Conservation (phyloP, 2,113 vertebrate species). For the Sialia sialis region DNA sequence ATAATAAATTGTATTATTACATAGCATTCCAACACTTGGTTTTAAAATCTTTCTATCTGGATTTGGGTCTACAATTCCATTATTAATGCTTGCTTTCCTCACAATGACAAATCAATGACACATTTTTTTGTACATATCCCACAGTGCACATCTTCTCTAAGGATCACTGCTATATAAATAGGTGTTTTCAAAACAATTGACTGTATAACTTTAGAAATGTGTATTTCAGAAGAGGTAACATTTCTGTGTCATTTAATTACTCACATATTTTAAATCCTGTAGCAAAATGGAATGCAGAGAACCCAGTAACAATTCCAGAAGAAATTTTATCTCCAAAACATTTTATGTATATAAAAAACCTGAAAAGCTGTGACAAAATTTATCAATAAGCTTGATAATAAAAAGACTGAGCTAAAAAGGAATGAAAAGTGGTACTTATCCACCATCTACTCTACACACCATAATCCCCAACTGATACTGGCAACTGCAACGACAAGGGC, state of each 20-base stretch:
- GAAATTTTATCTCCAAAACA: background rate
- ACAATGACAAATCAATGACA: background rate
- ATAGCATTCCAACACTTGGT: background rate
- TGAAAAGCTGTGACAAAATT: background rate
- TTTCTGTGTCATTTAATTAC: background rate
- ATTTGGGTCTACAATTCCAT: background rate
- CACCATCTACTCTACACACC: background rate
- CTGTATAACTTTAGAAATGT: background rate
- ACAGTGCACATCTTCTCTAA: background rate
- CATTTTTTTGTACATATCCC: background rate
- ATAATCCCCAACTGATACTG: background rate
- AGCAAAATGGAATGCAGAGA: background rate
- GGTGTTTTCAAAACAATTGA: background rate
- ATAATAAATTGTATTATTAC: background rate
- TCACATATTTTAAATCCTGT: background rate
- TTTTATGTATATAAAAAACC: background rate
- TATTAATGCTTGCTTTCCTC: background rate
- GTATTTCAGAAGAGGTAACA: background rate
- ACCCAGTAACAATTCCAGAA: background rate
- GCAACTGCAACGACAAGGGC: constrained; percentile 20
- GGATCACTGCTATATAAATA: background rate
- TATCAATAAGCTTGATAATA: background rate
- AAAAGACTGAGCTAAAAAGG: background rate
- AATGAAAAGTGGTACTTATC: background rate
- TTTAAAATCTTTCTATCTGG: background rate